Evolutionary conservation across 2,888 invertebrate species (phyloP), one percentile per base, ranked within the genome.

Genomic region (Drosophila nigricruria): DNA sequence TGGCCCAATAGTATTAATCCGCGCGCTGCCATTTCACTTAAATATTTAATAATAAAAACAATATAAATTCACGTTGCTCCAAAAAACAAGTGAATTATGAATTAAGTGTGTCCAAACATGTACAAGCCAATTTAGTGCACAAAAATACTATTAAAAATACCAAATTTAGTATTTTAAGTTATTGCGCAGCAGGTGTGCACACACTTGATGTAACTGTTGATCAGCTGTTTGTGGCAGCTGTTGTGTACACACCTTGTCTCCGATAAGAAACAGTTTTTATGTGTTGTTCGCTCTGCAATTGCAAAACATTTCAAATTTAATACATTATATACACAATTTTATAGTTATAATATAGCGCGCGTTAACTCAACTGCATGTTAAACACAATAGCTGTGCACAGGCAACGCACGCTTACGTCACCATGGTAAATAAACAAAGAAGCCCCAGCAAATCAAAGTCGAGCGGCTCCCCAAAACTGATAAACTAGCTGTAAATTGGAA

Each of bases 1-100:
- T 96, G 95, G 4, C 97, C 97, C 72, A 97, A 91, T 27, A 97
- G 89, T 81, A 96, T 91, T 65, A 94, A 92, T 49, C 91, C 82
- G 71, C 94, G 94, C 67, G 92, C 93, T 2, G 94, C 94, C 91
- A 92, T 92, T 43, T 60, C 56, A 64, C 60, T 71, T 9, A 59
- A 65, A 67, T 67, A 18, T 62, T 10, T 38, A 25, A 53, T 27
- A 34, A 60, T 12, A 49, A 50, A 65, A 72, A 25, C 56, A 57
- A 60, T 9, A 4, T 1, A 34, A 49, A 56, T 25, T 54, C 16
- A 27, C 23, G 12, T 58, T 38, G 34, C 30, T 14, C 34, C 34
- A 27, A n/a, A 14, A n/a, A 34, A 3, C 18, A 38, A 25, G 36
- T 27, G 38, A 40, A 45, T 16, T 25, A 10, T 40, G n/a, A 49